A percentile compares a stretch with the other conserved stretches of the same genome.
Evolutionary conservation across 2,888 invertebrate species (phyloP).

Genomic region (Habrosyne pyritoides): DNA sequence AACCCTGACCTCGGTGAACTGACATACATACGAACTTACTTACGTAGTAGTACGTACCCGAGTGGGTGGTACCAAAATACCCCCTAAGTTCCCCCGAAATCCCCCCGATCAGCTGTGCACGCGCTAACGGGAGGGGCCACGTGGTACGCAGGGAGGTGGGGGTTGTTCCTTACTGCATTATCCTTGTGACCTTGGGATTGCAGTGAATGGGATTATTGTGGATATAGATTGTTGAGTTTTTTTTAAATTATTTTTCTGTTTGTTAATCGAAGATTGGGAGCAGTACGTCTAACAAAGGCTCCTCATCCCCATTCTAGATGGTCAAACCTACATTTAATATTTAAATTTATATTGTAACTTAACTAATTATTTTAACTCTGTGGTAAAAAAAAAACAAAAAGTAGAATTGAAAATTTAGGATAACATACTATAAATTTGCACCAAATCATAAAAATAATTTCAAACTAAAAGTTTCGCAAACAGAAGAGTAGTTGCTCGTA

Average conservation of each 20-base stretch:
- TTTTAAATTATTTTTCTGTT: not conserved
- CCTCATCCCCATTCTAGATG: no score
- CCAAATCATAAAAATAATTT: no score
- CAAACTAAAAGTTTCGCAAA: no score
- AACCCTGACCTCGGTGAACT: conserved; percentile 18
- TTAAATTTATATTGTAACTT: no score
- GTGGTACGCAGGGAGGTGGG: conserved; percentile 12
- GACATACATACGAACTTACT: conserved; percentile 16
- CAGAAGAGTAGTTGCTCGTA: no score
- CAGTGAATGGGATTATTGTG: conserved; percentile 30
- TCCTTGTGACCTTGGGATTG: conserved; percentile 40
- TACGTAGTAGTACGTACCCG: conserved; percentile 20
- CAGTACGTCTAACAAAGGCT: no score
- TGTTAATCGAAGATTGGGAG: no score
- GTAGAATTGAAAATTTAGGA: no score
- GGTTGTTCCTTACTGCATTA: conserved; percentile 51
- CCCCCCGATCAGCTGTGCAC: conserved; percentile 33
- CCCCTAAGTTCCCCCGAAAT: conserved; percentile 14
- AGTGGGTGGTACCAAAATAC: conserved; percentile 22
- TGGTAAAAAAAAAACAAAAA: no score
- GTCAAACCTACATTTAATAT: no score
- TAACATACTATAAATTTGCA: no score
- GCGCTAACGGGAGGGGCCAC: conserved; percentile 16
- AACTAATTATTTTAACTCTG: no score
- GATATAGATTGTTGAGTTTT: conserved; percentile 2